phyloP scores from a whole-genome alignment of 2,113 vertebrate genomes.

The Piprites chloris region DNA sequence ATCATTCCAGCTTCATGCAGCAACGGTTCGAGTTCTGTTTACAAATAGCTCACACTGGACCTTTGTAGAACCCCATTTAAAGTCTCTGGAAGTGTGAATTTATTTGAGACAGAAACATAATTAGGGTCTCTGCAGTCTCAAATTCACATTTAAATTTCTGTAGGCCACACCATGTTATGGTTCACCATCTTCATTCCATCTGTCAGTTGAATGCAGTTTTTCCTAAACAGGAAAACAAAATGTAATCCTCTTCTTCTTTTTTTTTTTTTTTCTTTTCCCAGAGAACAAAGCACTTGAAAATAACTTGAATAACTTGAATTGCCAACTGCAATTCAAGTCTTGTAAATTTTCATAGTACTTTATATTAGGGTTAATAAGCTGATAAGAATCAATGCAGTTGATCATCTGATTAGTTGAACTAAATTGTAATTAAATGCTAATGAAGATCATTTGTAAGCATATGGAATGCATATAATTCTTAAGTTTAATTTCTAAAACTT shows the following conservation, averaged over 20 bases:
- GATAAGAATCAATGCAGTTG: slow-evolving; percentile 52
- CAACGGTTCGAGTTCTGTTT: background rate
- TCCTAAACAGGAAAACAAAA: background rate
- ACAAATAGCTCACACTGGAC: background rate
- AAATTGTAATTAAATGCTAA: slow-evolving; percentile 56
- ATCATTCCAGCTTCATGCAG: background rate
- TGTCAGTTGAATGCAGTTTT: background rate
- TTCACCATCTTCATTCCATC: background rate
- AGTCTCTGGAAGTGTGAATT: background rate
- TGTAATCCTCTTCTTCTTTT: background rate
- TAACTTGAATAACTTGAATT: background rate
- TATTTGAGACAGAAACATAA: background rate
- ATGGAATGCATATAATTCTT: background rate
- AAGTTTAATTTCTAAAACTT: slow-evolving; percentile 9
- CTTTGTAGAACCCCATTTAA: background rate
- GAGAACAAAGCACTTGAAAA: background rate
- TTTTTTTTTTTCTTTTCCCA: background rate
- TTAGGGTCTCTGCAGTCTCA: background rate
- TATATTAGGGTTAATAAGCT: slow-evolving; percentile 24
- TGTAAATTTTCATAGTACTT: background rate
- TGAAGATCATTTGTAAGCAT: slow-evolving; percentile 54
- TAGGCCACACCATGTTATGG: background rate
- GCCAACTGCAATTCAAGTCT: background rate
- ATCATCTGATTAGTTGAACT: slow-evolving; percentile 55
- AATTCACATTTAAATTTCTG: background rate